Base-by-base conservation (phyloP, 2,888 invertebrate genomes). In the Laothoe populi region DNA sequence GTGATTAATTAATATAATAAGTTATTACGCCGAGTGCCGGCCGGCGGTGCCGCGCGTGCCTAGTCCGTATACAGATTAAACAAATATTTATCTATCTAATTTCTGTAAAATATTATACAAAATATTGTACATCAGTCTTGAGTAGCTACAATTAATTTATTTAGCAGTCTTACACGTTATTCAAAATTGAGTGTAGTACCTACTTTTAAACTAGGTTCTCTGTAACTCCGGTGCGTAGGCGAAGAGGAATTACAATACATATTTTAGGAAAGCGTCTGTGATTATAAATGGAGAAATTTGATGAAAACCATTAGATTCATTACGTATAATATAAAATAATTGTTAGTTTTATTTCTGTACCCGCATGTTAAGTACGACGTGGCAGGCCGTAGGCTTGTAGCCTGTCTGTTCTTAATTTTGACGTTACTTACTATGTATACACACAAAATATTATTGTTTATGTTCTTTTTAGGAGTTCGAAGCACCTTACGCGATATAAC, bases 241-340 rank as follows among this genome's bases (percentile, higher is more conserved):
- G 82, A 77, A 82, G 79, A 82, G 73, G 75, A 84, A 83, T 84
- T 79, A 85, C 80, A 81, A 79, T 87, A 88, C 88, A 91, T 91
- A 90, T 86, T 89, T 88, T 91, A 91, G 90, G 88, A 92, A 92
- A 92, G 90, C 90, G 92, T 92, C 92, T 92, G 92, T 92, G 92
- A 92, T 92, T 90, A 89, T 90, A 87, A 91, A 88, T 84, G 90
- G 90, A 85, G 87, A 90, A 91, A 90, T 84, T 89, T 88, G 87
- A 86, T 84, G 87, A 84, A 85, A 88, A 84, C 84, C 82, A 83
- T 87, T 84, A 87, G 79, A 82, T 81, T 83, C 75, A 81, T 85
- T 80, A 76, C 86, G 83, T 86, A 78, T 84, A 76, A 73, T 74
- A 83, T 81, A 77, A 73, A 68, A 71, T 72, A 71, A 77, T 74